Base-by-base conservation (phyloP, 1,140 invertebrate genomes). In the Eriocheir sinensis region DNA sequence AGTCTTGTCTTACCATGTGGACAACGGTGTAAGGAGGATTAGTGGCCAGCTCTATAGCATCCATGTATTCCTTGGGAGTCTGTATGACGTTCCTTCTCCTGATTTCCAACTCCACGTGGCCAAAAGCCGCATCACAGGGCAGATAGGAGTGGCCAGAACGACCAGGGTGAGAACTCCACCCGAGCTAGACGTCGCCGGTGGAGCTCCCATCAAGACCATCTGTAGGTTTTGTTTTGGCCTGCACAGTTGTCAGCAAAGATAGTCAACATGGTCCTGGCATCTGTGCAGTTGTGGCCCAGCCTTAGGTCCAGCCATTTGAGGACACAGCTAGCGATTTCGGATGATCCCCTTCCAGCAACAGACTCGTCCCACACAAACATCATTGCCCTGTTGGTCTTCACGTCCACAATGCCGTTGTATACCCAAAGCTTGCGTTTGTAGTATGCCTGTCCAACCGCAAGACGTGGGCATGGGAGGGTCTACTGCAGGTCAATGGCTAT, bases 241-340 rank as follows among this genome's bases (percentile, higher is more conserved):
- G 6, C 80, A 81, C 80, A 81, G 80, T 81, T 81, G 80, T 81
- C 80, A 81, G 27, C 27, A 81, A 81, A 81, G 80, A 81, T 81
- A 27, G 80, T 81, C 80, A 81, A 81, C 4, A 27, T 81, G 80
- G 80, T 81, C 27, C 80, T 81, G 80, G 80, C 80, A 8, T 4
- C 80, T 81, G 27, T 27, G 27, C 80, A 81, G 4, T 81, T 8
- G 4, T 27, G 80, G 80, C 80, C 80, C 4, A 81, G 27, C 4
- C 27, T 81, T 27, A 81, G 80, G 80, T 81, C 80, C 4, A 81
- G 34, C 80, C 80, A 81, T 27, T 81, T 81, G 6, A 81, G 80
- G 27, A 81, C 4, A 81, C 80, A 81, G 27, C 80, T 81, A 27
- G 80, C 80, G 4, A 81, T 27, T 36, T 4, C 80, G 4, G 80